Evolutionary conservation across 2,113 vertebrate species (phyloP), one percentile per base, ranked within the genome.

Genomic region (Halichoeres trimaculatus): DNA sequence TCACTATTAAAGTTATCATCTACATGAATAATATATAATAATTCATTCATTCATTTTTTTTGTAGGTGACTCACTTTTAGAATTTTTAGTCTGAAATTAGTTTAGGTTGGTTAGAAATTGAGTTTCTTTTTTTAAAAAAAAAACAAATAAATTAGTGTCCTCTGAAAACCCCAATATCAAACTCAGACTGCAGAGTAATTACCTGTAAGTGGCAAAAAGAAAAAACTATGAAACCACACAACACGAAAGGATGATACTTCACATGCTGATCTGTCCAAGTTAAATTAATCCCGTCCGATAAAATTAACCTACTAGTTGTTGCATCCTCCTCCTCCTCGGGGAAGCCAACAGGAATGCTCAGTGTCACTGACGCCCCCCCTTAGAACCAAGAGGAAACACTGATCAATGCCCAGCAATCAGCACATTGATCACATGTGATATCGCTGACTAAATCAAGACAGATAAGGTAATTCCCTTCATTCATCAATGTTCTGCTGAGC

Each of bases 401-500:
- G 76, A 90, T 91, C 90, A 88, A 89, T 90, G 54, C 50, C 55
- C 70, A 78, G 71, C 81, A 83, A 88, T 90, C 83, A 85, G 72
- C n/a, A 68, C 73, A 89, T 88, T 76, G 80, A 91, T 85, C 86
- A 65, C 56, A 70, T 70, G 73, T 84, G 79, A 83, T 82, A 87
- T 83, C 80, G 78, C 65, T 77, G 74, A 76, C 75, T 83, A 75
- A 84, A 87, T 89, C 81, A 78, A 85, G 77, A 84, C 20, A 78
- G 82, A 85, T 85, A 65, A 75, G 43, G 40, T 22, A 48, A n/a
- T 45, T 45, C 14, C 43, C 43, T 45, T 19, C 43, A 45, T 45
- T 19, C 17, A 17, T 45, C 43, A 45, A 45, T 45, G 14, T 45
- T 45, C 43, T 45, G 43, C 43, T 45, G 7, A 45, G 16, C 64